These are phyloP conservation scores for Xestobium rufovillosum DNA, from an alignment of 2,888 invertebrate species.

Conservation along the genomic window DNA sequence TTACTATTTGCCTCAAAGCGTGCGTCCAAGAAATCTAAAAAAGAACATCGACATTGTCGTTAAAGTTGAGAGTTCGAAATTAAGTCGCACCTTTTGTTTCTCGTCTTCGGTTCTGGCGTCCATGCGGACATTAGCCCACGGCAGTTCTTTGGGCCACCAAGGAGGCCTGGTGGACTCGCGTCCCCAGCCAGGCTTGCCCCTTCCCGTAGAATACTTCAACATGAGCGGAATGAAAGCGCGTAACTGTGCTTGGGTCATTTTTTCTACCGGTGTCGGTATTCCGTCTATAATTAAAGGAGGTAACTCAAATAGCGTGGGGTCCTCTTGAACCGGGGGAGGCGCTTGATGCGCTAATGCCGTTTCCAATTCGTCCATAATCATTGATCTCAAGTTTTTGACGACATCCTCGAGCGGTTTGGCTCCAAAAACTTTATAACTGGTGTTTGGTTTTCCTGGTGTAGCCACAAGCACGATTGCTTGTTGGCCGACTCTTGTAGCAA, in stretches of 20 bases:
- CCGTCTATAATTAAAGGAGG: constrained; percentile 96
- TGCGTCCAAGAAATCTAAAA: constrained; percentile 95
- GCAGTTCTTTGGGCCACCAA: constrained; percentile 98
- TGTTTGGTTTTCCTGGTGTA: constrained; percentile 92
- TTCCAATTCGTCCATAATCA: constrained; percentile 94
- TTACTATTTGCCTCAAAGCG: constrained; percentile 90
- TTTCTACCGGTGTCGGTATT: constrained; percentile 96
- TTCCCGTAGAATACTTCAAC: constrained; percentile 94
- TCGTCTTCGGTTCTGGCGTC: constrained; percentile 94
- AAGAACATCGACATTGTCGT: too few relatives aligned
- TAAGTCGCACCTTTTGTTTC: constrained; percentile 90
- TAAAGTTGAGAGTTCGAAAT: too few relatives aligned
- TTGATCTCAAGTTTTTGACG: constrained; percentile 79
- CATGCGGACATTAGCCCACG: constrained; percentile 98
- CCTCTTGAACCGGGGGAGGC: constrained; percentile 78
- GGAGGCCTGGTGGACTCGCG: constrained; percentile 90
- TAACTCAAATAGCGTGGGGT: constrained; percentile 88
- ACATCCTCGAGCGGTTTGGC: constrained; percentile 96
- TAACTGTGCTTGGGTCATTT: constrained; percentile 97
- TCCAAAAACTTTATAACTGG: constrained; percentile 93
- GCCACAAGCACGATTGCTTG: constrained; percentile 95
- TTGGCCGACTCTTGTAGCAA: constrained; percentile 93
- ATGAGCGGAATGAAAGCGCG: constrained; percentile 95
- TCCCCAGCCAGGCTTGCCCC: constrained; percentile 98
- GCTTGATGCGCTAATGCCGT: constrained; percentile 88